Percentiles rank a stretch among this genome's conserved stretches.
Conservation (phyloP, 2,888 invertebrate genomes). For the Cinara cedri region DNA sequence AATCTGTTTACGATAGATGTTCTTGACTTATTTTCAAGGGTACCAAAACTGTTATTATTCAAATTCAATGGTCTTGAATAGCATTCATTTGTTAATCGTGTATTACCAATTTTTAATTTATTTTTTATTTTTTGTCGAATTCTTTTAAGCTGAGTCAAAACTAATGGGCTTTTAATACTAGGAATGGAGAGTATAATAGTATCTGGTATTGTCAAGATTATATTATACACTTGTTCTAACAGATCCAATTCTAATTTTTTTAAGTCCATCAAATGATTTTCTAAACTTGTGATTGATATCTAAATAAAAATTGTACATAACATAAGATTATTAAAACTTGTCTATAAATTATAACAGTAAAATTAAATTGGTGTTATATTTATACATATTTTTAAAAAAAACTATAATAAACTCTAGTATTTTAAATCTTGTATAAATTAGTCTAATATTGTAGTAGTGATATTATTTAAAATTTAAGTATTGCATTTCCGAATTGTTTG, state of each 20-base stretch:
- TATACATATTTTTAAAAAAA: too few species aligned
- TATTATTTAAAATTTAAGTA: too few species aligned
- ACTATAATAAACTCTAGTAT: too few species aligned
- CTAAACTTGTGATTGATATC: constrained; percentile 33
- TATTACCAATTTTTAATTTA: constrained; percentile 44
- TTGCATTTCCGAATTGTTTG: too few species aligned
- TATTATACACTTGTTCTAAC: constrained; percentile 39
- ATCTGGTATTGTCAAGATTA: constrained; percentile 29
- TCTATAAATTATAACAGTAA: too few species aligned
- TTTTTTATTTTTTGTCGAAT: constrained; percentile 52
- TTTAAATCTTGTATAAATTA: too few species aligned
- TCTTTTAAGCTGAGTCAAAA: constrained; percentile 32
- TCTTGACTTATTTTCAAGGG: constrained; percentile 5
- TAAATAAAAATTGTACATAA: constrained; percentile 24
- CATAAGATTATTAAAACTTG: too few species aligned
- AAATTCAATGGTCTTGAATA: constrained; percentile 9
- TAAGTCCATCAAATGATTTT: constrained; percentile 19
- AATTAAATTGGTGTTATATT: too few species aligned
- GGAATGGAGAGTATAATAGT: constrained; percentile 33
- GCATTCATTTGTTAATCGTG: constrained; percentile 17
- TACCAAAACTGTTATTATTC: not conserved
- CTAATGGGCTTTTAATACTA: constrained; percentile 24
- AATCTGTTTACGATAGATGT: not conserved
- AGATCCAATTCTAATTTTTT: constrained; percentile 41
- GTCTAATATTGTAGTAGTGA: too few species aligned